These are phyloP conservation scores for Andrena fulva DNA, from an alignment of 2,888 invertebrate genomes.

Conservation along the genomic window DNA sequence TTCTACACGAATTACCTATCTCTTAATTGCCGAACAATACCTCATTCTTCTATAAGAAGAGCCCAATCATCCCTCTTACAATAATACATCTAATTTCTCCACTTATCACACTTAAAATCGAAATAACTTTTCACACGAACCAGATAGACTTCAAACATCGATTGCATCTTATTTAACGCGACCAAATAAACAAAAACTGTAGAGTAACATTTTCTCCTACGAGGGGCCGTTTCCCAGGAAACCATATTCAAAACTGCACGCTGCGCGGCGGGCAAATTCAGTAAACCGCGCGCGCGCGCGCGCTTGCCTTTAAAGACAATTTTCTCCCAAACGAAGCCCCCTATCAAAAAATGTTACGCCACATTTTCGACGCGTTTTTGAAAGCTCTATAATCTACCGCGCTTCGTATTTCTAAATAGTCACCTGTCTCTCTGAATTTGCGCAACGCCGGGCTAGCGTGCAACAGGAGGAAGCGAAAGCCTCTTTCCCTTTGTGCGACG, in stretches of 20 bases:
- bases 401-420: not conserved
- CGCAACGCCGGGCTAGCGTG: not conserved
- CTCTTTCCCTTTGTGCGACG: slow-evolving; percentile 5
- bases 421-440: not conserved
- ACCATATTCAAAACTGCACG: not conserved
- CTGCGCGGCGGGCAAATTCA: not conserved
- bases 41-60: not conserved
- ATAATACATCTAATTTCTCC: not conserved
- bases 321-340: not conserved
- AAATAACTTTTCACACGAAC: not conserved
- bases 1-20: not conserved
- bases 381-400: too few species aligned
- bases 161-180: too few species aligned
- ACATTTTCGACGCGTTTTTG: not conserved
- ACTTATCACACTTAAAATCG: not conserved
- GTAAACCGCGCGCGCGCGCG: not conserved
- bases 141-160: not conserved
- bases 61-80: not conserved
- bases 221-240: too few species aligned
- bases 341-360: not conserved
- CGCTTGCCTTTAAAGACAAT: not conserved
- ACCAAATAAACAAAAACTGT: too few species aligned
- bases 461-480: slow-evolving; percentile 21
- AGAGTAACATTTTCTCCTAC: too few species aligned
- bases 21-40: not conserved